Evolutionary conservation across 2,888 invertebrate species (phyloP), one percentile per base, ranked within the genome.

Genomic region (Thumatha senex): DNA sequence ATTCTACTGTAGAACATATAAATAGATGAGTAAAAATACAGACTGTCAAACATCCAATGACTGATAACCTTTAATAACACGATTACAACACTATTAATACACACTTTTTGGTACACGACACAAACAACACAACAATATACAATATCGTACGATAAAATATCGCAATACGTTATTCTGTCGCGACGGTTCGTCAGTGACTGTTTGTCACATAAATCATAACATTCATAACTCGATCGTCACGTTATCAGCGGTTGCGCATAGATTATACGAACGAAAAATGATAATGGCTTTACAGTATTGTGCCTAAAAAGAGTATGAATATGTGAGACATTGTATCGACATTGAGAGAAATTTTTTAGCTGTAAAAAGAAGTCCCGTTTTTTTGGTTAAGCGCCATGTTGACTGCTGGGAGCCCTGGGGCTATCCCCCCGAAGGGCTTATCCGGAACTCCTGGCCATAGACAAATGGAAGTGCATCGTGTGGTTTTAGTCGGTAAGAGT

Each of bases 131-230:
- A 46, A 61, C 48, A 44, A 13, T 12, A 13, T 18, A 30, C 12
- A n/a, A n/a, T n/a, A n/a, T 18, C 14, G 41, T 31, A 44, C 51
- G 51, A 52, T 39, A 7, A 33, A 8, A 15, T 14, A 24, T 24
- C 7, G 24, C 31, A 39, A 53, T 54, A 51, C 67, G 76, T 72
- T 62, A 54, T 40, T 41, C 45, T 47, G 40, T 51, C 54, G 51
- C 67, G 58, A 57, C 62, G 67, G 51, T 51, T 46, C 58, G 58
- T 46, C 39, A 50, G 43, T 44, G 54, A 81, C 82, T 81, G 72
- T 63, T 62, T 39, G 48, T 63, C 41, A 47, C 55, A 55, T 48
- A 41, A 48, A 56, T 56, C 51, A 54, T 50, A 58, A 53, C 41
- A 48, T 55, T 55, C 50, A 54, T 50, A 58, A 53, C 41, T 54